Conservation (phyloP, 1,140 invertebrate species). For the Drosophila lini region DNA sequence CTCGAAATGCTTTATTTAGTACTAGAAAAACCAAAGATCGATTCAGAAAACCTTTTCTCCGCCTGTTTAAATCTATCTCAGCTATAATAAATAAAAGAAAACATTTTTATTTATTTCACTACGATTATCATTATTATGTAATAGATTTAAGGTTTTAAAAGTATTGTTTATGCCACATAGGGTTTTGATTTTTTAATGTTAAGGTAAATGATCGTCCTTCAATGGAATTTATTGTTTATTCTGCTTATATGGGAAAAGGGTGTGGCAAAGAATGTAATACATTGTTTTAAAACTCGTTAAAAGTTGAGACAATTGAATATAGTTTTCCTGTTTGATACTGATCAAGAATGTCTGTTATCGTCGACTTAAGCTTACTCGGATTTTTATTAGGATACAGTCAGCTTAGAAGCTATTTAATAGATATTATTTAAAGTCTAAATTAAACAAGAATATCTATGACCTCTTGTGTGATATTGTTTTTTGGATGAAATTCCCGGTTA, state of each 20-base stretch:
- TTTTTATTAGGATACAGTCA: conserved; percentile 39
- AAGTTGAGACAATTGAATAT: conserved; percentile 14
- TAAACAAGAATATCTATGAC: conserved; percentile 43
- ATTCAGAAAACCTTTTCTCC: background rate
- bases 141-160: conserved; percentile 16
- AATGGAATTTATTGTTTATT: conserved; percentile 18
- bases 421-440: conserved; percentile 39
- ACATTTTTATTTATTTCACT: conserved; percentile 16
- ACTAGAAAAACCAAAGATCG: background rate
- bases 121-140: conserved; percentile 24
- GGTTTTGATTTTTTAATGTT: background rate
- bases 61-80: background rate
- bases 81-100: conserved; percentile 8
- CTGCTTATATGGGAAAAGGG: conserved; percentile 1
- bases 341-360: conserved; percentile 12
- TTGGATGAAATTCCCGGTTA: conserved; percentile 9
- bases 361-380: conserved; percentile 29
- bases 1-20: conserved; percentile 6
- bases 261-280: conserved; percentile 17
- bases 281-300: conserved; percentile 9
- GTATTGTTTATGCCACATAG: conserved; percentile 42
- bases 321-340: background rate
- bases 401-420: conserved; percentile 32
- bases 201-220: conserved; percentile 6
- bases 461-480: conserved; percentile 34